Conservation (phyloP, 1,140 invertebrate species). For the Drosophila melanica region DNA sequence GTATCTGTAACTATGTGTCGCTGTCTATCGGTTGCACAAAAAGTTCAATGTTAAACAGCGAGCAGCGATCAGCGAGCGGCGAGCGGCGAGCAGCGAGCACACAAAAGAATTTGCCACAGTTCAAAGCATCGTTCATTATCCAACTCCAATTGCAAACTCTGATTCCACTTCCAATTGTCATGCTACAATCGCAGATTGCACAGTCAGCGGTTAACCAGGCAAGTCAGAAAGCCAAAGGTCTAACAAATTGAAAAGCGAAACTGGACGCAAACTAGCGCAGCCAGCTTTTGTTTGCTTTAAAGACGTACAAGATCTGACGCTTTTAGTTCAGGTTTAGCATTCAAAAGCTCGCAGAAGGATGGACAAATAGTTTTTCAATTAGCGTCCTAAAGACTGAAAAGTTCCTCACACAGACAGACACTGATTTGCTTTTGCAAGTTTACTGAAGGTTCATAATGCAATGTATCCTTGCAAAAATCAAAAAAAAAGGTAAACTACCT, state of each 20-base stretch:
- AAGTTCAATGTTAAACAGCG: constrained; percentile 77
- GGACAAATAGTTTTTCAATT: not conserved
- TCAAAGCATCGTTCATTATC: constrained; percentile 78
- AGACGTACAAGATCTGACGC: not conserved
- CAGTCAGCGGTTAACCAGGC: not conserved
- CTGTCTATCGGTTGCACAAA: constrained; percentile 43
- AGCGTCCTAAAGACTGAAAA: no score
- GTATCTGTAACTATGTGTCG: constrained; percentile 57
- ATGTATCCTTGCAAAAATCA: no score
- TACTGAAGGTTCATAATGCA: no score
- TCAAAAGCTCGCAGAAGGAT: constrained; percentile 5
- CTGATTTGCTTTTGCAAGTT: no score
- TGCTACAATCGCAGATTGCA: constrained; percentile 32
- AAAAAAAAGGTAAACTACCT: no score
- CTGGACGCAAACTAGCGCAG: constrained; percentile 59
- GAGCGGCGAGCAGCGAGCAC: constrained; percentile 22
- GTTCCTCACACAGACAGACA: no score
- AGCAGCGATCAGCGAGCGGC: constrained; percentile 20
- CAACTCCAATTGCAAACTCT: constrained; percentile 56
- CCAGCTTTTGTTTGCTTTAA: constrained; percentile 40
- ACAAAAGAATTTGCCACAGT: constrained; percentile 81
- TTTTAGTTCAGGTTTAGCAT: constrained; percentile 17
- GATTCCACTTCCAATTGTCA: constrained; percentile 39
- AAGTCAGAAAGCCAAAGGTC: constrained; percentile 72
- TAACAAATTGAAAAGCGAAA: constrained; percentile 64